phyloP scores from a whole-genome alignment of 2,888 invertebrate genomes.

The Leptopterna dolabrata region DNA sequence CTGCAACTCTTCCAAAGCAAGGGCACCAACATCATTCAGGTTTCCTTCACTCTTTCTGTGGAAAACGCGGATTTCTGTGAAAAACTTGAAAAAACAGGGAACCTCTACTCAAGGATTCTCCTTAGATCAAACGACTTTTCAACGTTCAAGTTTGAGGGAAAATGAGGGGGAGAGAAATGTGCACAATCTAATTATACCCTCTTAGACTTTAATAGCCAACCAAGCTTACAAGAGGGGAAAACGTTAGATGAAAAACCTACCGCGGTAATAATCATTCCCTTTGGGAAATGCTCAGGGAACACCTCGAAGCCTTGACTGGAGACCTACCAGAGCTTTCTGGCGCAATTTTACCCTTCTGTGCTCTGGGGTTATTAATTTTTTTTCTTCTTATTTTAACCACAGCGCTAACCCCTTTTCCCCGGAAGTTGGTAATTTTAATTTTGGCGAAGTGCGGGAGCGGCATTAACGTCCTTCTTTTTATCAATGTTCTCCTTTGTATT shows the following conservation, averaged over 20 bases:
- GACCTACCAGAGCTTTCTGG: constrained; percentile 24
- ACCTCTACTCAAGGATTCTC: background rate
- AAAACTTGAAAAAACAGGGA: background rate
- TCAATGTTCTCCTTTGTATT: background rate
- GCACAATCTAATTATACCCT: constrained; percentile 33
- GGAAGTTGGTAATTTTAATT: constrained; percentile 42
- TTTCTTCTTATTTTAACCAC: constrained; percentile 30
- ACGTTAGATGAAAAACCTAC: constrained; percentile 28
- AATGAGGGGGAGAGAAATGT: constrained; percentile 11
- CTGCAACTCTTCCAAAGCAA: no score
- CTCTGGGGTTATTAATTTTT: constrained; percentile 39
- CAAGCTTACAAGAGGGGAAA: constrained; percentile 19
- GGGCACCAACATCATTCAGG: no score
- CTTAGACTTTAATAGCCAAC: constrained; percentile 37
- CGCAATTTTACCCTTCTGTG: constrained; percentile 39
- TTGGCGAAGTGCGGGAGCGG: background rate
- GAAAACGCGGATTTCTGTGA: background rate
- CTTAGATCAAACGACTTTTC: constrained; percentile 36
- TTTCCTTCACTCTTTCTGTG: background rate
- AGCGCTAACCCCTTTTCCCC: background rate
- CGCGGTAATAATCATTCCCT: constrained; percentile 45
- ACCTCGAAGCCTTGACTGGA: constrained; percentile 10
- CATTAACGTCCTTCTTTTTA: background rate
- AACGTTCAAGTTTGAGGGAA: constrained; percentile 22
- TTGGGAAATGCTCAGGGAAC: constrained; percentile 28